Conservation (phyloP, 37 sponge, comb jelly and placozoan genomes). For the Eunapius fragilis region DNA sequence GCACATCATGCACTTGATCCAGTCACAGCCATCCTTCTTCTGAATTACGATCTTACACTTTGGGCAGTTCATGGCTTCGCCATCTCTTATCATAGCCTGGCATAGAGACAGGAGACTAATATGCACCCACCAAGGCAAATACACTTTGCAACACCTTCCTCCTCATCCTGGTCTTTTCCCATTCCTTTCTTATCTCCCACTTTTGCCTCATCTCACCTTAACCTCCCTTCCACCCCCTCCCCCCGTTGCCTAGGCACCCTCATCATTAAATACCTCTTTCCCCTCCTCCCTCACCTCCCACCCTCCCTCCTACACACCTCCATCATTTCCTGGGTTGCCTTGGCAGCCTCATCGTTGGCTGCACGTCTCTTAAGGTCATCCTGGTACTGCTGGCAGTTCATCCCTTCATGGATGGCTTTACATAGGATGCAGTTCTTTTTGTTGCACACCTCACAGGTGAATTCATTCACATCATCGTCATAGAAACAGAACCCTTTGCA, state of each 20-base stretch:
- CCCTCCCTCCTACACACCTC: slow-evolving; percentile 54
- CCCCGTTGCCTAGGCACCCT: background rate
- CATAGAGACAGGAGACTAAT: background rate
- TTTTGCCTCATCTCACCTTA: background rate
- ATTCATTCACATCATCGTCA: slow-evolving; percentile 90
- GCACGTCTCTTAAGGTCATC: slow-evolving; percentile 88
- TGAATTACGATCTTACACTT: slow-evolving; percentile 58
- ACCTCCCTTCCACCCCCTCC: background rate
- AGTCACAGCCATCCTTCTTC: slow-evolving; percentile 80
- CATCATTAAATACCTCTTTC: background rate
- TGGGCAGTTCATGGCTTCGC: slow-evolving; percentile 82
- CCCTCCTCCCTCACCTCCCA: background rate
- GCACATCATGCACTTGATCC: slow-evolving; percentile 68
- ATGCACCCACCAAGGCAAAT: too few species aligned
- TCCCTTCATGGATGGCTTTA: slow-evolving; percentile 90
- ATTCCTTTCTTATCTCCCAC: background rate
- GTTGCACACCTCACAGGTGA: slow-evolving; percentile 67
- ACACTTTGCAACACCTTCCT: too few species aligned
- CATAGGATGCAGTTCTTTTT: slow-evolving; percentile 80
- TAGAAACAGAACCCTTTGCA: slow-evolving; percentile 91
- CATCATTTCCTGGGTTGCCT: slow-evolving; percentile 83
- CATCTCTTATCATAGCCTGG: slow-evolving; percentile 70
- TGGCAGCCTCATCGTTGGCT: slow-evolving; percentile 90
- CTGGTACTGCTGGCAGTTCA: slow-evolving; percentile 97
- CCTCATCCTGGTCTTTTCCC: background rate